Evolutionary conservation across 2,888 invertebrate genomes (phyloP).

Genomic region (Alsophila aescularia): DNA sequence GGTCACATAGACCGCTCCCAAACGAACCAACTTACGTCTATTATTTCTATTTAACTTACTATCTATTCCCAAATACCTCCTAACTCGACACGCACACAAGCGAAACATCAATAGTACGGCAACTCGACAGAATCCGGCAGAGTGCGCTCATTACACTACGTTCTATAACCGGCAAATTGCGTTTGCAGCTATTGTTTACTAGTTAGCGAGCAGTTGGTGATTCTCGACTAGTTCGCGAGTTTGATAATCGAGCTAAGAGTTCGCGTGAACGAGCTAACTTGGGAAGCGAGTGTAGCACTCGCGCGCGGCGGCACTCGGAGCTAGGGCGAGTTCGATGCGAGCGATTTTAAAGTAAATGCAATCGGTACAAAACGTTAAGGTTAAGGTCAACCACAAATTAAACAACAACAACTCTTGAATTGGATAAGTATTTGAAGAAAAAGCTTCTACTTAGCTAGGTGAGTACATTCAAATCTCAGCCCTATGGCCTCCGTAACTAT

Average conservation of each 20-base stretch:
- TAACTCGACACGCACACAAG: constrained; percentile 3
- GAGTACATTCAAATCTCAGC: no score
- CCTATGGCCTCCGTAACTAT: no score
- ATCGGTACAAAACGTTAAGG: background rate
- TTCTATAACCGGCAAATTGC: constrained; percentile 35
- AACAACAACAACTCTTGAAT: no score
- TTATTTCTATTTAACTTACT: background rate
- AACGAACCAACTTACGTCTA: background rate
- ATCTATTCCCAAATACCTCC: background rate
- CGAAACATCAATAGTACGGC: background rate
- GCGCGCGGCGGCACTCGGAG: background rate
- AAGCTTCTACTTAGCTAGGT: no score
- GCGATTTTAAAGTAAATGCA: no score
- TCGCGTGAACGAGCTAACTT: constrained; percentile 33
- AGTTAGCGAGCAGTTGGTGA: constrained; percentile 56
- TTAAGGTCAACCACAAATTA: no score
- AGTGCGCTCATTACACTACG: constrained; percentile 28
- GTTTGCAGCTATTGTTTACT: constrained; percentile 59
- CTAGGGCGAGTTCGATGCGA: background rate
- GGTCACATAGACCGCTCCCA: background rate
- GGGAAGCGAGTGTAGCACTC: background rate
- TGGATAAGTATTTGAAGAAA: no score
- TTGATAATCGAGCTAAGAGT: constrained; percentile 36
- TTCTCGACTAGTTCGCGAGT: constrained; percentile 48
- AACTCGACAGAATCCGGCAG: constrained; percentile 13